Evolutionary conservation across 2,797 vertebrate species (phyloP).

Genomic region (Schizopygopsis malacanthus): DNA sequence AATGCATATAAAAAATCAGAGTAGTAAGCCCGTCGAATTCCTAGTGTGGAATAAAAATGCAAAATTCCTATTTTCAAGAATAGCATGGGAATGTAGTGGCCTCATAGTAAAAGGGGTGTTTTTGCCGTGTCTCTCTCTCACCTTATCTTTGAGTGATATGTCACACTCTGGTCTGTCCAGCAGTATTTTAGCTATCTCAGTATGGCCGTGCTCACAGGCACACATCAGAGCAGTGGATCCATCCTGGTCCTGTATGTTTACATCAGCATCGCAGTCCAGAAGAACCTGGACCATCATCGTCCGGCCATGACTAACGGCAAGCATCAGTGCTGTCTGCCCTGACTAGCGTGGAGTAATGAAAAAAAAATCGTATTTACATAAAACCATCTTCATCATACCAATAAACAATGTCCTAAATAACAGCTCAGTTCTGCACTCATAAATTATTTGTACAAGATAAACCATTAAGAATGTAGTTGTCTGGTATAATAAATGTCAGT

Average conservation of each 20-base stretch:
- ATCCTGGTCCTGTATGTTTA: conserved; percentile 89
- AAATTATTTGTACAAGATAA: background rate
- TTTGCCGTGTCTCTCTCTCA: conserved; percentile 59
- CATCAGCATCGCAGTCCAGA: conserved; percentile 83
- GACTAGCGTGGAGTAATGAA: conserved; percentile 67
- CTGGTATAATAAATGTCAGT: background rate
- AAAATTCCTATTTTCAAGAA: background rate
- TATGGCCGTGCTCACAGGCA: conserved; percentile 88
- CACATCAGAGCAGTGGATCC: conserved; percentile 92
- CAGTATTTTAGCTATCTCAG: conserved; percentile 85
- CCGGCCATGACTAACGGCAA: conserved; percentile 91
- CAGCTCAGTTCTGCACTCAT: background rate
- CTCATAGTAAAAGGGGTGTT: background rate
- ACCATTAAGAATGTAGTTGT: background rate
- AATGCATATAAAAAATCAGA: background rate
- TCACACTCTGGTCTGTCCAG: conserved; percentile 86
- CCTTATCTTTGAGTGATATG: conserved; percentile 85
- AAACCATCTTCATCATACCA: background rate
- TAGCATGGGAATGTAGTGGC: background rate
- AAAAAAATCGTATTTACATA: conserved; percentile 4
- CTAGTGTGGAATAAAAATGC: background rate
- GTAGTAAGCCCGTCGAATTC: background rate
- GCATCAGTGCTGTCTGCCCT: conserved; percentile 94
- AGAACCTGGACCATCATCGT: conserved; percentile 92
- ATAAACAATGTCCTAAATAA: background rate